These are phyloP conservation scores for Resseliella maxima DNA, from an alignment of 2,888 invertebrate genomes.

Conservation along the genomic window DNA sequence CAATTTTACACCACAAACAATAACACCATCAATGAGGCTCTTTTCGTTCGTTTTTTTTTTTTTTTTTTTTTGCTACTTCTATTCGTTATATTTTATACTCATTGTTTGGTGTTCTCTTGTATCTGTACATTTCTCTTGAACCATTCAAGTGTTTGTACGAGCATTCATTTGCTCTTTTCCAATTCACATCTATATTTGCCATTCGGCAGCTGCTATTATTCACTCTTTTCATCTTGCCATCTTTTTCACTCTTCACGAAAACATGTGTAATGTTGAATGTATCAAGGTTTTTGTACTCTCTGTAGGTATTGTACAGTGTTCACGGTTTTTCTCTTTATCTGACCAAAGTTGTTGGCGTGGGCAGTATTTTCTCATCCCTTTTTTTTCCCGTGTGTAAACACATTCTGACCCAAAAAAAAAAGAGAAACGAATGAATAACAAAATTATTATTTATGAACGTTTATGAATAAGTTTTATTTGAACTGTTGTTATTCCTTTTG, in stretches of 20 bases:
- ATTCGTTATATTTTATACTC: slow-evolving; percentile 6
- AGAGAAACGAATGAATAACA: slow-evolving; percentile 52
- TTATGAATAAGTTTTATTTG: slow-evolving; percentile 54
- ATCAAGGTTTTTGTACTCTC: background rate
- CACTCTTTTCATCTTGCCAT: too few species aligned
- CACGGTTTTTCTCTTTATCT: background rate
- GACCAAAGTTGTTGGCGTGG: background rate
- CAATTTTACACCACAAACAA: slow-evolving; percentile 40
- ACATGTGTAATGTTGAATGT: background rate
- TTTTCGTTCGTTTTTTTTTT: too few species aligned
- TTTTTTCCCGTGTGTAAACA: slow-evolving; percentile 3
- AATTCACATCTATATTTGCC: background rate
- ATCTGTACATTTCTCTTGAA: background rate
- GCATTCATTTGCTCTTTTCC: background rate
- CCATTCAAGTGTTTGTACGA: background rate
- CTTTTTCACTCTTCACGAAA: background rate
- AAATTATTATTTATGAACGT: slow-evolving; percentile 44
- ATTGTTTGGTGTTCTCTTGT: background rate
- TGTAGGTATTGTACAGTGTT: background rate
- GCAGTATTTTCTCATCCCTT: slow-evolving; percentile 6
- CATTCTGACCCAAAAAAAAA: background rate
- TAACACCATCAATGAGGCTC: slow-evolving; percentile 22
- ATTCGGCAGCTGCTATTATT: background rate
- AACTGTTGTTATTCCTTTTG: background rate
- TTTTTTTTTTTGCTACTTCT: background rate